These are phyloP conservation scores for Ormyrus labotus DNA, from an alignment of 2,888 invertebrate species.

Conservation along the genomic window DNA sequence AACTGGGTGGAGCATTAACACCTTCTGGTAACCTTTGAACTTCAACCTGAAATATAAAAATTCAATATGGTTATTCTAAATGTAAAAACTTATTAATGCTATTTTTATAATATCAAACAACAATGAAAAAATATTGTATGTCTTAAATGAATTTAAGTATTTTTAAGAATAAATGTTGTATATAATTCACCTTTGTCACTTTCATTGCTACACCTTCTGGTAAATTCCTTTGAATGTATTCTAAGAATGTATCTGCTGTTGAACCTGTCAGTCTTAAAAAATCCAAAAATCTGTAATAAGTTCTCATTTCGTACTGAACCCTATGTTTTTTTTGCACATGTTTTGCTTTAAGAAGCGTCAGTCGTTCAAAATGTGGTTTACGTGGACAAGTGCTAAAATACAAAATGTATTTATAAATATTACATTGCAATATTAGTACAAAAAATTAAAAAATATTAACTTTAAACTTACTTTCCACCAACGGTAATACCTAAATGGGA, in stretches of 20 bases:
- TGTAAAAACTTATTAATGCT: constrained; percentile 19
- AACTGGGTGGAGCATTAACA: constrained; percentile 51
- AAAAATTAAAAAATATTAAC: constrained; percentile 33
- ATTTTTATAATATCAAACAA: constrained; percentile 22
- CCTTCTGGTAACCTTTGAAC: constrained; percentile 65
- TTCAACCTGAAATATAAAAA: constrained; percentile 63
- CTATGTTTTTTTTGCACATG: constrained; percentile 95
- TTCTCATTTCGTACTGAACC: constrained; percentile 96
- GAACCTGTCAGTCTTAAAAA: constrained; percentile 93
- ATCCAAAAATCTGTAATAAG: constrained; percentile 91
- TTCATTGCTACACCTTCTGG: constrained; percentile 98
- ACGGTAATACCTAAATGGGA: constrained; percentile 87
- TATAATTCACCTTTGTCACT: constrained; percentile 83
- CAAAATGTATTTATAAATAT: constrained; percentile 21
- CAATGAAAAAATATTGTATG: background rate
- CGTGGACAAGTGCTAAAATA: constrained; percentile 83
- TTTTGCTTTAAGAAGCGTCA: constrained; percentile 90
- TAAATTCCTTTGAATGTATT: constrained; percentile 96
- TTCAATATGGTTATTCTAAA: constrained; percentile 5
- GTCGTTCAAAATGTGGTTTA: constrained; percentile 85
- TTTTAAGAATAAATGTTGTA: constrained; percentile 51
- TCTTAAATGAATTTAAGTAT: constrained; percentile 37
- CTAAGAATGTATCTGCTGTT: constrained; percentile 95
- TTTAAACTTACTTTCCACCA: constrained; percentile 77
- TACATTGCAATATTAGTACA: background rate